Base-by-base conservation (phyloP, 2,113 vertebrate species). In the Conger conger region DNA sequence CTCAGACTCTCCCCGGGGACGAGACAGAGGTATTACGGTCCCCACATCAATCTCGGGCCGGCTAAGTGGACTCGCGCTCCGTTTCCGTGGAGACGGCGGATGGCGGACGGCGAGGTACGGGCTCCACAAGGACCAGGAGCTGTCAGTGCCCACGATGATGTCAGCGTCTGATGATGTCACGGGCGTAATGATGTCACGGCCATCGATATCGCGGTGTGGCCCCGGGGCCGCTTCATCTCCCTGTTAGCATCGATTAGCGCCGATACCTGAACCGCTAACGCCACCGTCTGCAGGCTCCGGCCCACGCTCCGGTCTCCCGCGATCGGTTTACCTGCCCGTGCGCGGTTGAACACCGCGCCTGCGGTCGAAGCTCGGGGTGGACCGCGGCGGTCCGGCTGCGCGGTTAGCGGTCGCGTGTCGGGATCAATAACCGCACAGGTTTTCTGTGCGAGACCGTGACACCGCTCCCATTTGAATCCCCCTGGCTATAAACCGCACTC, bases 181-280 rank as follows among this genome's bases (percentile, higher is more conserved):
- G n/a, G n/a, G 57, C 20, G n/a, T n/a, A n/a, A 23, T 60, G 68
- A 73, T 73, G 68, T 73, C 68, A 73, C n/a, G n/a, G n/a, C n/a
- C n/a, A n/a, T n/a, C n/a, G n/a, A n/a, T 23, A 60, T 53, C 50
- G 16, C 8, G 7, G 33, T 83, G 15, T 53, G 68, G 77, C 76
- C 63, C 82, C 42, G 33, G 45, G 50, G 37, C 20, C 76, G 77
- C 57, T 23, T 76, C 40, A 77, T 77, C 42, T 83, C 50, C 50
- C 30, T 40, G 42, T 73, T n/a, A n/a, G n/a, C n/a, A 82, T 83
- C 8, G 33, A 53, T 36, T 27, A 53, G 36, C 1, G 40, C 57
- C 16, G 40, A 53, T n/a, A 77, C 20, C 81, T 8, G 18, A 13
- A 50, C 45, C 45, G 9, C 45, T 4, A 13, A 4, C 45, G 45